These are phyloP conservation scores for Heteromurus nitidus DNA, from an alignment of 2,888 invertebrate species.

Conservation along the genomic window DNA sequence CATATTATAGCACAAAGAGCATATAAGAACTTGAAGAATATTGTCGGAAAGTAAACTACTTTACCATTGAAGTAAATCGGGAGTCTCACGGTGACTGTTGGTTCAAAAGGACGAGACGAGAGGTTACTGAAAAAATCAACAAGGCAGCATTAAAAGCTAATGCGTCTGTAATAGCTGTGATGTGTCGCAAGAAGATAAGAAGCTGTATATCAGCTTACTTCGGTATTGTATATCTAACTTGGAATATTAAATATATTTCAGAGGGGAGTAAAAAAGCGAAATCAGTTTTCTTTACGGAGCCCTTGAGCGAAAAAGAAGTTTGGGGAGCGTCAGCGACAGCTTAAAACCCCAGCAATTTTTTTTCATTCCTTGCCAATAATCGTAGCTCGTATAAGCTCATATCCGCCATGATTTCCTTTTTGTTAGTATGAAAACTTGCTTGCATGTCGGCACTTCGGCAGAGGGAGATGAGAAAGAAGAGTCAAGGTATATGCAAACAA, in stretches of 20 bases:
- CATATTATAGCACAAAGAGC: background rate
- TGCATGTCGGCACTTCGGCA: background rate
- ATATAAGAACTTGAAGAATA: background rate
- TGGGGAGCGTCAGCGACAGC: background rate
- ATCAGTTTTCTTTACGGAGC: conserved; percentile 11
- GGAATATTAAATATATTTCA: no score
- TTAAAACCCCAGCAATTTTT: background rate
- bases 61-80: background rate
- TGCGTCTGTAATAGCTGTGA: conserved; percentile 43
- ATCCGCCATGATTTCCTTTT: conserved; percentile 29
- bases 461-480: conserved; percentile 18
- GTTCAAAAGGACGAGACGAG: no score
- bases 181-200: conserved; percentile 42
- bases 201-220: conserved; percentile 8
- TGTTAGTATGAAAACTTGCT: conserved; percentile 18
- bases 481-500: conserved; percentile 34
- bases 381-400: conserved; percentile 22
- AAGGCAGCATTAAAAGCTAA: conserved; percentile 38
- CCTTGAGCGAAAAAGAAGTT: conserved; percentile 1
- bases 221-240: conserved; percentile 15
- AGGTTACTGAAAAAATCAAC: conserved; percentile 26
- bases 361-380: conserved; percentile 22
- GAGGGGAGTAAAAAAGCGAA: background rate
- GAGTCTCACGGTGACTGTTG: no score
- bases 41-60: background rate